These are phyloP conservation scores for Trachymyrmex cornetzi DNA, from an alignment of 1,140 invertebrate species.

Conservation along the genomic window DNA sequence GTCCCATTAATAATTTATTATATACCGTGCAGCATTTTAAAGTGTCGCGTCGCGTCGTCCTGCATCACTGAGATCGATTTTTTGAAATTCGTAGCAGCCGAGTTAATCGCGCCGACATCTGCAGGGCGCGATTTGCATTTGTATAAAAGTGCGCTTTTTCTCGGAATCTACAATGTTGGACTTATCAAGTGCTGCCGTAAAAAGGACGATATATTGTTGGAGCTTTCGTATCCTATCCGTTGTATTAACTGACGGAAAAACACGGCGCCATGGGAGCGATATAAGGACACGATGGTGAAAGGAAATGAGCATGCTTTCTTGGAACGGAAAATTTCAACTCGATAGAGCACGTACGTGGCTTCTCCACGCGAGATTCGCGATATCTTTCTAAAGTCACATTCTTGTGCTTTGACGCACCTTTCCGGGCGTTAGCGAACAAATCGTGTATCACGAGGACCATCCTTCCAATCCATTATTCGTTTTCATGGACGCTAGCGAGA, in stretches of 20 bases:
- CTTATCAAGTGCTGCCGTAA: constrained; percentile 28
- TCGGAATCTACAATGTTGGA: constrained; percentile 34
- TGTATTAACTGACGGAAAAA: constrained; percentile 54
- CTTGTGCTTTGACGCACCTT: constrained; percentile 31
- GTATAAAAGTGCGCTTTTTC: constrained; percentile 52
- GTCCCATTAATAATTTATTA: constrained; percentile 18
- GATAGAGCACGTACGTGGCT: constrained; percentile 3
- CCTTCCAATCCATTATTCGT: constrained; percentile 16
- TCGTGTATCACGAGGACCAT: constrained; percentile 7
- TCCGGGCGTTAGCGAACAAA: neutral
- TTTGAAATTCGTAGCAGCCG: neutral
- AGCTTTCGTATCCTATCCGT: constrained; percentile 23
- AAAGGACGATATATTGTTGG: constrained; percentile 40
- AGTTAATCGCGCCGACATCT: constrained; percentile 39
- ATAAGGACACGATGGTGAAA: constrained; percentile 21
- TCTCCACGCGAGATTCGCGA: constrained; percentile 14
- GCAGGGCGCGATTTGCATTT: constrained; percentile 51
- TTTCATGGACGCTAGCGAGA: neutral
- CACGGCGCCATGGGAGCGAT: constrained; percentile 37
- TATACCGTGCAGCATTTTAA: neutral
- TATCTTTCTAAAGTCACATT: constrained; percentile 13
- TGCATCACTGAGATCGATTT: constrained; percentile 6
- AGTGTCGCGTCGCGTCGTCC: neutral
- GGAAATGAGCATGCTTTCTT: constrained; percentile 43
- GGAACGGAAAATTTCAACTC: constrained; percentile 46